Base-by-base conservation (phyloP, 2,888 invertebrate genomes). In the Dendrolimus houi region DNA sequence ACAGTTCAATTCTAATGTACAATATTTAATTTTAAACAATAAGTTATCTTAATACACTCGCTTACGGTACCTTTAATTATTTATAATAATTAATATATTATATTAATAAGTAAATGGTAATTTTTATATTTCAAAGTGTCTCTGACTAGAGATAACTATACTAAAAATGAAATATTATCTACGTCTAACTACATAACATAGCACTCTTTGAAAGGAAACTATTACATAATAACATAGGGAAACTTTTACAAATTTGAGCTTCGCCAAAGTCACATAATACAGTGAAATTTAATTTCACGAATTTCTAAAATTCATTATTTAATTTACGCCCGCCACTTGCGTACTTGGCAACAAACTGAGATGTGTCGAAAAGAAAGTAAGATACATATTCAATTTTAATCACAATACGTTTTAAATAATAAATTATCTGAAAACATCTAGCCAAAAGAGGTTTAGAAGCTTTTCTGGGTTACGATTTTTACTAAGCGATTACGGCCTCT, bases 131-230 rank as follows among this genome's bases (percentile, higher is more conserved):
- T 84, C 81, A 85, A 82, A 83, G 72, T 77, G 81, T 90, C 90
- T 85, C 89, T 90, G 90, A 90, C 90, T 90, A 90, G 90, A 89
- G 87, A 88, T 87, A 83, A 73, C 81, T 86, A 86, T 75, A 70
- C 85, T 87, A 87, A 63, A 81, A 83, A 78, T 81, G 81, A 85
- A 82, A 72, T 66, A 75, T 80, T 83, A 82, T 63, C 67, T 77
- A 77, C 58, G 70, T 77, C 80, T 85, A 82, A 65, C 76, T 82
- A 85, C 74, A 70, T 82, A 83, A 86, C 85, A 84, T 85, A 88
- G 86, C 87, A 87, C 87, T 85, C 86, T 78, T 81, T 74, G 73
- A 81, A 84, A 81, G 75, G 72, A 79, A 81, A 79, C 77, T 47
- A 47, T 47, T 47, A 47, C 47, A 74, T 74, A 70, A 75, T 70